A percentile compares a stretch with the other conserved stretches of the same genome.
Evolutionary conservation across 2,888 invertebrate species (phyloP).

Genomic region (Homarus gammarus): DNA sequence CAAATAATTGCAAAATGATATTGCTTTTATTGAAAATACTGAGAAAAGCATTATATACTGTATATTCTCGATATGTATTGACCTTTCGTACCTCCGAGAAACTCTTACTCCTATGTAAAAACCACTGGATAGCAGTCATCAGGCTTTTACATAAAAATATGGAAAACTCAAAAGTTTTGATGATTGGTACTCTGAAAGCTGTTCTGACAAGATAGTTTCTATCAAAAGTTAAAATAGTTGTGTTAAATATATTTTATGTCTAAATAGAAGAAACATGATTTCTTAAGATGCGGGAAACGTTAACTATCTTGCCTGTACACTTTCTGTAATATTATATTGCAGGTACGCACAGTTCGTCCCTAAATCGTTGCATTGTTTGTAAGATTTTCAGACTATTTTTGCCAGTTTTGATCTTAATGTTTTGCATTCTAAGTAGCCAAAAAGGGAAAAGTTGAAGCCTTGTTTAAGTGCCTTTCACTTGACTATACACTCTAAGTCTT

Average conservation of each 20-base stretch:
- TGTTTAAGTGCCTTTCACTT: constrained; percentile 8
- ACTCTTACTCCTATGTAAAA: constrained; percentile 7
- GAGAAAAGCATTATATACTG: constrained; percentile 20
- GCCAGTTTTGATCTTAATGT: constrained; percentile 12
- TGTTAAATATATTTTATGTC: constrained; percentile 7
- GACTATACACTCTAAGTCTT: constrained; percentile 26
- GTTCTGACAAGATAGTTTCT: constrained; percentile 22
- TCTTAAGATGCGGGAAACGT: constrained; percentile 11
- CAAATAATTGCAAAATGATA: constrained; percentile 41
- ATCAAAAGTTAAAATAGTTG: not conserved
- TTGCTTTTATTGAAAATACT: constrained; percentile 39
- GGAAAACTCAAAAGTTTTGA: constrained; percentile 13
- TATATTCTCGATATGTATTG: constrained; percentile 26
- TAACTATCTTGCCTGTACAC: constrained; percentile 29
- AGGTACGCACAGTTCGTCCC: constrained; percentile 37
- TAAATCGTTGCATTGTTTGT: constrained; percentile 22
- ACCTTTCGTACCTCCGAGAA: constrained; percentile 32
- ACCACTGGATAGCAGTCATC: constrained; percentile 2
- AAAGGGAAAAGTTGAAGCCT: constrained; percentile 17
- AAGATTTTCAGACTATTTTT: not conserved
- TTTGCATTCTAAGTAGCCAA: constrained; percentile 37
- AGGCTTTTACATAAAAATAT: constrained; percentile 21
- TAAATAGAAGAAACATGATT: constrained; percentile 18
- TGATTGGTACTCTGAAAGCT: not conserved
- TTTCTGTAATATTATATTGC: constrained; percentile 1